These are phyloP conservation scores for Cantharis lateralis DNA, from an alignment of 2,888 invertebrate genomes.

Conservation along the genomic window DNA sequence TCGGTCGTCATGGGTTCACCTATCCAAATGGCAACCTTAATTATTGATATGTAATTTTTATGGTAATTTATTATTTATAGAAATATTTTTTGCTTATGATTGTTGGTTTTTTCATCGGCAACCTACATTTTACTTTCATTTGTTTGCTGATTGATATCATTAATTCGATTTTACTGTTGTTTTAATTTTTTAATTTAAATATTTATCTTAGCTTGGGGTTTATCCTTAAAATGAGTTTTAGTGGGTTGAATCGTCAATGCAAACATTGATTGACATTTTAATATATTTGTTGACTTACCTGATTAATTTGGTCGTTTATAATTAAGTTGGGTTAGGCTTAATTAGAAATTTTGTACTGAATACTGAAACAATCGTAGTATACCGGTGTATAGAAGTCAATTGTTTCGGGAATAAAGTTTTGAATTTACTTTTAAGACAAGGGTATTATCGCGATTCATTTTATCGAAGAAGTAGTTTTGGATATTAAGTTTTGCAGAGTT, in stretches of 20 bases:
- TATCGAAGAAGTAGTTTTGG: background rate
- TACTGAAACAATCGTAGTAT: background rate
- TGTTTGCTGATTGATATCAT: too few relatives aligned
- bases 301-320: background rate
- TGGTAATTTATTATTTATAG: too few relatives aligned
- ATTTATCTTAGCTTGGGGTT: background rate
- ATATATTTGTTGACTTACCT: background rate
- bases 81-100: too few relatives aligned
- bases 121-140: too few relatives aligned
- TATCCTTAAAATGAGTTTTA: background rate
- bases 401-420: background rate
- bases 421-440: background rate
- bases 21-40: too few relatives aligned
- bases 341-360: background rate
- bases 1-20: too few relatives aligned
- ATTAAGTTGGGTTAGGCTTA: background rate
- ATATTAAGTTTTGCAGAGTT: background rate
- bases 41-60: too few relatives aligned
- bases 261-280: background rate
- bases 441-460: background rate
- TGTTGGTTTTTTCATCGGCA: too few relatives aligned
- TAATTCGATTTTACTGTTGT: background rate
- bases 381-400: background rate
- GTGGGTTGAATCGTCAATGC: background rate
- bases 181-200: background rate